Base-by-base conservation (phyloP, 2,888 invertebrate genomes). In the Mimas tiliae region DNA sequence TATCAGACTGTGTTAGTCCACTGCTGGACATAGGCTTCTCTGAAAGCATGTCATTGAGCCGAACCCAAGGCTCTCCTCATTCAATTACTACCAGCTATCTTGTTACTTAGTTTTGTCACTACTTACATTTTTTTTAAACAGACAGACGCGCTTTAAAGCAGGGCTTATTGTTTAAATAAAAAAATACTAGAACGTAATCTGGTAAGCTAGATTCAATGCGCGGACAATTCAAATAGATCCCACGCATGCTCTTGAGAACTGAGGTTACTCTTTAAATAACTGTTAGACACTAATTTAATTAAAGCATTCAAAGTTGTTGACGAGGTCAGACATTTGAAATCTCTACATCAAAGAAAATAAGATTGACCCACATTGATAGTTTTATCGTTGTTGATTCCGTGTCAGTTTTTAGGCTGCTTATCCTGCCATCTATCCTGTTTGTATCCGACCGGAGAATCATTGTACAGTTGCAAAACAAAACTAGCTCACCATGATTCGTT, bases 181-280 rank as follows among this genome's bases (percentile, higher is more conserved):
- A 38, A 55, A 16, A 38, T 58, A 38, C 11, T 19, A 38, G 19
- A 58, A 11, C 12, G 12, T 11, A 55, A 58, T 12, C 38, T 12
- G 47, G 33, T 19, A 58, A 58, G 47, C 48, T 69, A 72, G 76
- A 77, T 79, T 76, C 77, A 75, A 77, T 74, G 68, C 72, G 70
- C 71, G 71, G 77, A 84, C 83, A 83, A 84, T 84, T 71, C 73
- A 71, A 65, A 65, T 63, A 63, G 70, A 66, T 83, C 85, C 83
- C 85, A 85, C 83, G 83, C 81, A 67, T 62, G 66, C 67, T 65
- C 38, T 64, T 70, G 58, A 58, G 42, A 58, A 58, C 38, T 58
- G 38, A 58, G 58, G 19, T 58, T 21, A 12, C 38, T 38, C 42
- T 58, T 58, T 27, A 6, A 42, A 38, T 3, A 42, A 19, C 38